Base-by-base conservation (phyloP, 2,113 vertebrate species). In the Centropristis striata region DNA sequence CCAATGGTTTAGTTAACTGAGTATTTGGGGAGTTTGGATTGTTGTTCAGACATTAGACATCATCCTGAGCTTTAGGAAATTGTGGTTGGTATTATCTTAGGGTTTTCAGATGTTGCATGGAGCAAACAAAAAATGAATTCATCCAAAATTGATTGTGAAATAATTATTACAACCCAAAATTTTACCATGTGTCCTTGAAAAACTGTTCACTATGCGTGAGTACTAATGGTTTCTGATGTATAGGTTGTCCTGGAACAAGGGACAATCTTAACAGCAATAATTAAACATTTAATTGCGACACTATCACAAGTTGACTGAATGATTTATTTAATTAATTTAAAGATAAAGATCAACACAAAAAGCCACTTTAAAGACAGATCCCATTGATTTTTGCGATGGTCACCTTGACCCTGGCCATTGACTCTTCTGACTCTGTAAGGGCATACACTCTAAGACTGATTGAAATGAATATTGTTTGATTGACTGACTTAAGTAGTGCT, bases 321-420 rank as follows among this genome's bases (percentile, higher is more conserved):
- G n/a, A 50, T 54, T 74, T 8, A 55, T 50, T 71, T 47, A 1
- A 78, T 49, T 75, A 5, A 72, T 70, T 63, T 23, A 53, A 50
- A 78, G 41, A 60, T 72, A 47, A 55, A 32, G 4, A 75, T 64
- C 32, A 73, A 59, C 15, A 58, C 8, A 61, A 15, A 60, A 68
- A 13, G 14, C 3, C 7, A 63, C 53, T 72, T 77, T 28, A 69
- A 28, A 55, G 51, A 69, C 51, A 59, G 9, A 75, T 66, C 61
- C 27, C 16, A 58, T 36, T 68, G 32, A 75, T 74, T 75, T 71
- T 20, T 32, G n/a, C 25, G 25, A 18, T 49, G 37, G 16, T 76
- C 12, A 82, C 39, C 39, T 76, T 67, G 3, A 49, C 44, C 25
- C 5, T 72, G 25, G 8, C n/a, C 10, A 42, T 2, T 71, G 44